A percentile compares a stretch with the other conserved stretches of the same genome.
Evolutionary conservation across 2,113 vertebrate genomes (phyloP).

Genomic region (Pipra filicauda): DNA sequence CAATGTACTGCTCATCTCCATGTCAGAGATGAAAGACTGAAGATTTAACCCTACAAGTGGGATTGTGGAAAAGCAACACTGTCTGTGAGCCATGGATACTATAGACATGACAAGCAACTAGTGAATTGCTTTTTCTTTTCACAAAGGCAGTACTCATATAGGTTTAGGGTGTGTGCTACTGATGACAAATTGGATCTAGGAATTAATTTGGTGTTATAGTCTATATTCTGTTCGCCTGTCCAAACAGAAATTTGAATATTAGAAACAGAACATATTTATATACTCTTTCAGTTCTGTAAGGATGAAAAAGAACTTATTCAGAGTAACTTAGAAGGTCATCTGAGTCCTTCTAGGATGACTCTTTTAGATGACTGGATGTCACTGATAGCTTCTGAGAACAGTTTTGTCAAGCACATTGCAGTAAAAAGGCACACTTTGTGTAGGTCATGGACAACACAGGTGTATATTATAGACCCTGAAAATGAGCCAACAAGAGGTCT

Average conservation of each 20-base stretch:
- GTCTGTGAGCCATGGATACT: not conserved
- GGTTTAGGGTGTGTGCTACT: not conserved
- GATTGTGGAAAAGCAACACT: not conserved
- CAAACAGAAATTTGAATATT: not conserved
- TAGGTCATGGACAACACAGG: accelerated
- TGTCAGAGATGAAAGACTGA: not conserved
- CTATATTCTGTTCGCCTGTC: not conserved
- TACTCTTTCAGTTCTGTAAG: not conserved
- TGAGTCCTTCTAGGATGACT: not conserved
- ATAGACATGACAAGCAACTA: not conserved
- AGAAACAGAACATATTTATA: not conserved
- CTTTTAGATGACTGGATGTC: not conserved
- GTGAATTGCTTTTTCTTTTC: not conserved
- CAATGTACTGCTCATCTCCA: not conserved
- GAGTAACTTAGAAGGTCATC: not conserved
- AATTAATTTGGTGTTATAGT: not conserved
- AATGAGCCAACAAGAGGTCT: not conserved
- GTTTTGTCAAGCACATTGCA: not conserved
- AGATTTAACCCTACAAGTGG: not conserved
- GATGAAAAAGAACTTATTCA: not conserved
- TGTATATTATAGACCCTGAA: not conserved
- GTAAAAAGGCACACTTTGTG: not conserved
- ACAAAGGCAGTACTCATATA: not conserved
- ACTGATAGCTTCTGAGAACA: not conserved
- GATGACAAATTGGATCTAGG: not conserved